phyloP scores from a whole-genome alignment of 2,113 vertebrate genomes.

The Anguilla rostrata region DNA sequence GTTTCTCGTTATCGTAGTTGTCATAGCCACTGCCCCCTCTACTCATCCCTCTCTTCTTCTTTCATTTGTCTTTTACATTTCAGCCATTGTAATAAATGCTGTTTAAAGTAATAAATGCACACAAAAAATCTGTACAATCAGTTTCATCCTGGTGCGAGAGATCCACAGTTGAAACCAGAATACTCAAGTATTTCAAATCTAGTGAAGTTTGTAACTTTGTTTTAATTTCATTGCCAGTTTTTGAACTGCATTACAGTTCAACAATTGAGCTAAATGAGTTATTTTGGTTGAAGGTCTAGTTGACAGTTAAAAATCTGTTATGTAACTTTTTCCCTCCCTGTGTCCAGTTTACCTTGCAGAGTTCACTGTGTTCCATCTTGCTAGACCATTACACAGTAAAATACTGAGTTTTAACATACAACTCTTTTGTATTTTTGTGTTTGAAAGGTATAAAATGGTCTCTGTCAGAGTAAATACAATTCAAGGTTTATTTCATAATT shows the following conservation, averaged over 20 bases:
- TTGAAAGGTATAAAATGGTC: no score
- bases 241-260: not conserved
- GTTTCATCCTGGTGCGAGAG: not conserved
- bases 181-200: no score
- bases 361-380: not conserved
- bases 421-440: no score
- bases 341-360: not conserved
- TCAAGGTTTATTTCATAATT: no score
- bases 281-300: not conserved
- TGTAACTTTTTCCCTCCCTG: conserved; percentile 3
- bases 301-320: conserved; percentile 30
- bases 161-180: no score
- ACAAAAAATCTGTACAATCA: not conserved
- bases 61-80: conserved; percentile 25
- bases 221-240: not conserved
- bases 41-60: conserved; percentile 50
- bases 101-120: not conserved
- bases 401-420: not conserved
- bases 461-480: no score
- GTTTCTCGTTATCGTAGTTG: conserved; percentile 63
- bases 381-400: not conserved
- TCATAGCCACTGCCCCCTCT: conserved; percentile 27
- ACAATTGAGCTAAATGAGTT: not conserved
- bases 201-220: not conserved
- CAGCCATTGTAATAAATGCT: not conserved